These are phyloP conservation scores for Kuschelorhynchus macadamiae DNA, from an alignment of 2,888 invertebrate species.

Conservation along the genomic window DNA sequence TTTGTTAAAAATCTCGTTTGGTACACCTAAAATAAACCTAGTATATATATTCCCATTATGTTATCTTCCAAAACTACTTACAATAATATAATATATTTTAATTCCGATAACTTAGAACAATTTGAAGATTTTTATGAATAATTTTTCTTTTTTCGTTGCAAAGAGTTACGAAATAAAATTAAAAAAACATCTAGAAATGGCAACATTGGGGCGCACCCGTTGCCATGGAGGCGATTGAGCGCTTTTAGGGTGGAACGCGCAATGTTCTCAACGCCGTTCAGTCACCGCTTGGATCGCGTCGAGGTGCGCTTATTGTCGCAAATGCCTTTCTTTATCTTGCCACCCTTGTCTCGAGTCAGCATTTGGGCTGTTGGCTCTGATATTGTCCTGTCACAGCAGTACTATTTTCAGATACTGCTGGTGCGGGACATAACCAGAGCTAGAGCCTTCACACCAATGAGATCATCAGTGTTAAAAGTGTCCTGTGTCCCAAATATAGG, in stretches of 20 bases:
- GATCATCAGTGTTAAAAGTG: slow-evolving; percentile 28
- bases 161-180: not conserved
- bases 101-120: too few relatives aligned
- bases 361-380: slow-evolving; percentile 74
- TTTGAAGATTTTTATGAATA: too few relatives aligned
- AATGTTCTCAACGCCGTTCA: slow-evolving; percentile 69
- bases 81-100: too few relatives aligned
- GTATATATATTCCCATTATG: too few relatives aligned
- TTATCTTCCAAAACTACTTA: too few relatives aligned
- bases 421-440: slow-evolving; percentile 90
- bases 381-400: slow-evolving; percentile 99
- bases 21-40: too few relatives aligned
- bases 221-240: slow-evolving; percentile 67
- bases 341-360: slow-evolving; percentile 42
- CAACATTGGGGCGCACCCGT: slow-evolving; percentile 56
- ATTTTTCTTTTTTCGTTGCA: too few relatives aligned
- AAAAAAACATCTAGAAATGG: slow-evolving; percentile 10
- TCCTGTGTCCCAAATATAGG: slow-evolving; percentile 23
- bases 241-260: slow-evolving; percentile 59
- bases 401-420: slow-evolving; percentile 89
- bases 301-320: slow-evolving; percentile 60
- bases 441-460: slow-evolving; percentile 50
- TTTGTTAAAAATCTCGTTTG: too few relatives aligned
- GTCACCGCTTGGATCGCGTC: slow-evolving; percentile 70
- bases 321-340: slow-evolving; percentile 66